Base-by-base conservation (phyloP, 2,113 vertebrate species). In the Centropus unirufus region DNA sequence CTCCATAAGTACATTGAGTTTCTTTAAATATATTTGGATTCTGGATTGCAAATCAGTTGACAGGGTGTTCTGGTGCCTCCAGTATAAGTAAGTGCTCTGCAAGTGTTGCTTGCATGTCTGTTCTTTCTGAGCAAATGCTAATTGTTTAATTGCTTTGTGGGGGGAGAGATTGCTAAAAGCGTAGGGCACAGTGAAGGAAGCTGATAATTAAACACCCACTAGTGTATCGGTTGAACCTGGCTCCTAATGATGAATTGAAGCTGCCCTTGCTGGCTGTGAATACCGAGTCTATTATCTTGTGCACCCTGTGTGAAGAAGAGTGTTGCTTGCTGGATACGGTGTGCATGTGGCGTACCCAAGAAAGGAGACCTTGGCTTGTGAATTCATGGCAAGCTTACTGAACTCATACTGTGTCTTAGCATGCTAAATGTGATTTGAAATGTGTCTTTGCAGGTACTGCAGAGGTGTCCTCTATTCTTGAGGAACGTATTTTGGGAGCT, bases 381-480 rank as follows among this genome's bases (percentile, higher is more conserved):
- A 55, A 22, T 77, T 81, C 0, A 4, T 16, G 29, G 8, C 6
- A 29, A 17, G 9, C n/a, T 78, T 70, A 8, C 22, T 32, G n/a
- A 75, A 22, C 42, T n/a, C 7, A 2, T 15, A 0, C 8, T 52
- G 11, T n/a, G 11, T 18, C 26, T 63, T 27, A 22, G 18, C 0
- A 1, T 11, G n/a, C n/a, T 34, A 5, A 55, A 8, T 34, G 4
- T 40, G 15, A 2, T 88, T 34, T 58, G 21, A 44, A 73, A 49
- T 7, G 1, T 11, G 36, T n/a, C 9, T 55, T 26, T 87, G 6
- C 83, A 99, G 99, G 99, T 88, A 99, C 99, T 17, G 99, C 99
- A 0, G 99, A 99, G 94, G 98, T 99, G 14, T 99, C 99, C 29
- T 99, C 99, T 63, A 99, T 99, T 86, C 98, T 99, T 40, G 99